Base-by-base conservation (phyloP, 2,797 vertebrate species). In the Neopelma chrysocephalum region DNA sequence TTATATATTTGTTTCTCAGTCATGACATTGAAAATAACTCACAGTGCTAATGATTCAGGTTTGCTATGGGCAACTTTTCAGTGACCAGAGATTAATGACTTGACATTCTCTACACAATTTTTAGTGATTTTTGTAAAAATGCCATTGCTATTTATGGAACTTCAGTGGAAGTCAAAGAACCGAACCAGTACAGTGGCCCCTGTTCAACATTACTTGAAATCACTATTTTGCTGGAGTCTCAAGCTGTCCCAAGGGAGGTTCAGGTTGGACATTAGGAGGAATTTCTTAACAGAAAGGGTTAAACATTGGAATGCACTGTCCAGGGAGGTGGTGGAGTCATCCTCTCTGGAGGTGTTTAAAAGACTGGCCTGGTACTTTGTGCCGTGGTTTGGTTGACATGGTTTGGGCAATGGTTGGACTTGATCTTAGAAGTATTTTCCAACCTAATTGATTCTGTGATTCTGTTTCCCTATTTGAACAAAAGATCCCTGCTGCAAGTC, bases 61-160 rank as follows among this genome's bases (percentile, higher is more conserved):
- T 90, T 85, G 66, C 40, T 78, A 9, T 53, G 45, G 64, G 53
- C 69, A 92, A 48, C 71, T 48, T 29, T 31, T 90, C 61, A 70
- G 54, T 16, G 43, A 72, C n/a, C 54, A 78, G 31, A 69, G 47
- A 89, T 73, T 47, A 90, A 87, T 16, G 40, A 57, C 40, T 51
- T 38, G 20, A 31, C 23, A 48, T 64, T 73, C 40, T 38, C 23
- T 31, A 40, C 3, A 4, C 50, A 66, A 53, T 68, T 94, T 87
- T 77, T n/a, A 66, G 56, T 15, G 9, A 91, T 50, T 34, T 86
- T 58, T 36, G 25, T 61, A 68, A 90, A 87, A 89, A 75, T 43
- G 26, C 31, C 51, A 60, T 65, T 87, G 54, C 75, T 40, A 42
- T 83, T 94, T 89, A 53, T 56, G 75, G 58, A 88, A 58, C 77